These are phyloP conservation scores for Characodon lateralis DNA, from an alignment of 2,797 vertebrate genomes.

Conservation along the genomic window DNA sequence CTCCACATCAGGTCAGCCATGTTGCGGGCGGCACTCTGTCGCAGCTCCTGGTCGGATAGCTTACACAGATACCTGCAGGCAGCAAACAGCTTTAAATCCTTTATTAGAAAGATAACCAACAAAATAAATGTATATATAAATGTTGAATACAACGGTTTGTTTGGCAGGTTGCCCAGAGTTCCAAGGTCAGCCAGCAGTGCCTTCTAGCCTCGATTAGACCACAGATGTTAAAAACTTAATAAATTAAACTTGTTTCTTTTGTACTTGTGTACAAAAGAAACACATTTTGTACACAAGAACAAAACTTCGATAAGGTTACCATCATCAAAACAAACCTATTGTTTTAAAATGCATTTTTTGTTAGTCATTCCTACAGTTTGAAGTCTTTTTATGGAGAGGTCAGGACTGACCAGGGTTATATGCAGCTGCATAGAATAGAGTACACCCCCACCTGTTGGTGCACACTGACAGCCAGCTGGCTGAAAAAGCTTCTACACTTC, in stretches of 20 bases:
- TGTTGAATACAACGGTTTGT: not conserved
- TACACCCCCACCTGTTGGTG: not conserved
- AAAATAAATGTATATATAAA: not conserved
- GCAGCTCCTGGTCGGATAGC: slow-evolving; percentile 96
- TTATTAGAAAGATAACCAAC: not conserved
- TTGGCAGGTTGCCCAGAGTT: too few species aligned
- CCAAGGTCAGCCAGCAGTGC: not conserved
- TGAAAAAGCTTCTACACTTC: not conserved
- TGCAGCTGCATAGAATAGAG: too few species aligned
- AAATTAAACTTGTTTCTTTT: not conserved
- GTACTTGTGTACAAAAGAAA: not conserved
- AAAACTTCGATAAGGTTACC: too few species aligned
- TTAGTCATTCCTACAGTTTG: too few species aligned
- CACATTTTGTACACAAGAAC: too few species aligned
- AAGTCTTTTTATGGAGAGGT: too few species aligned
- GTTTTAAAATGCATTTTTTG: too few species aligned
- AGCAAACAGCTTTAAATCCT: not conserved
- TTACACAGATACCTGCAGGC: slow-evolving; percentile 93
- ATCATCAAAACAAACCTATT: too few species aligned
- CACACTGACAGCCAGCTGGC: not conserved
- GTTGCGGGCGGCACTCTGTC: slow-evolving; percentile 95
- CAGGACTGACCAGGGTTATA: too few species aligned
- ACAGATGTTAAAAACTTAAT: not conserved
- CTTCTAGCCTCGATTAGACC: not conserved
- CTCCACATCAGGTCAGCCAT: slow-evolving; percentile 99